Evolutionary conservation across 1,140 invertebrate species (phyloP), one percentile per base, ranked within the genome.

Genomic region (Drosophila pectinifera): DNA sequence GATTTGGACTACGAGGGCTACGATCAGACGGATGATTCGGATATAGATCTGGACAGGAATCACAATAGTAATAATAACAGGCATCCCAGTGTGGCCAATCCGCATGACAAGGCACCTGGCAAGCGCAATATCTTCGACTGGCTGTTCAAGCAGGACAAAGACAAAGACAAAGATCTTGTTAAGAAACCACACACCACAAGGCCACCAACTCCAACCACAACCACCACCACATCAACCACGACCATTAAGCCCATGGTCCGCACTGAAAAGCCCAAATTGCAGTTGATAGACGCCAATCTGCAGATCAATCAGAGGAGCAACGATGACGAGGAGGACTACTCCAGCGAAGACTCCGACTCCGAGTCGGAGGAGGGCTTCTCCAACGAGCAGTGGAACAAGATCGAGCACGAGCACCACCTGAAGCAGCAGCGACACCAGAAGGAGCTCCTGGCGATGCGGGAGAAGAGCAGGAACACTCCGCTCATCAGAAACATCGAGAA

Each of bases 371-470:
- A 67, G 31, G 59, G 42, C n/a, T 84, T 70, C 65, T 80, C 80
- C 48, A 78, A 81, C 24, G 86, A 85, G 10, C 73, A 84, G 56
- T 90, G 84, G 86, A 89, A 89, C 42, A 90, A 88, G 41, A 80
- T 90, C 38, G 63, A 88, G 57, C 76, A 83, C 49, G 73, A 80
- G 4, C 80, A 85, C 41, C 68, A 80, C 8, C 20, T 88, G 14
- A 62, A 56, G 38, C 77, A 88, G 53, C 83, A 88, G 68, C 64
- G 77, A 16, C 85, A 85, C 54, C 84, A 88, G 28, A 89, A 79
- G 65, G 83, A 86, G 18, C 24, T 86, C 0, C 18, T 76, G 43
- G 84, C 70, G 0, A 14, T 86, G 28, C 62, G 84, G 1, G 79
- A 79, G 34, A 79, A 57, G 13, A 86, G 53, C 62, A 28, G 65